These are phyloP conservation scores for Pseudomyrmex cubaensis DNA, from an alignment of 1,140 invertebrate genomes.

Conservation along the genomic window DNA sequence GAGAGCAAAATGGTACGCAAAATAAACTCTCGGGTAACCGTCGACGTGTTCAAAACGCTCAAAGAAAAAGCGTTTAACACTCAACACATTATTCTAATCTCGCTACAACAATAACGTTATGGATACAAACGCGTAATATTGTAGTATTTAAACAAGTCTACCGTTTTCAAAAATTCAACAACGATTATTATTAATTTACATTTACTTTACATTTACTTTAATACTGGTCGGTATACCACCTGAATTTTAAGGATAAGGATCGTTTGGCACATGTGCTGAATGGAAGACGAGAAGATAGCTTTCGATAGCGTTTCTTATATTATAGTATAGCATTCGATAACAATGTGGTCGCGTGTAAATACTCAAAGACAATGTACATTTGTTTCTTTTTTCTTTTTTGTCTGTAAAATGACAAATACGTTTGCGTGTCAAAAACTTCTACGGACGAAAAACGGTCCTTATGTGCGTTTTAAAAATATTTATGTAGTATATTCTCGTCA, in stretches of 20 bases:
- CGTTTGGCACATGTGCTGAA: conserved; percentile 50
- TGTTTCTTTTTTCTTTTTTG: not conserved
- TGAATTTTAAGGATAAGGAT: conserved; percentile 3
- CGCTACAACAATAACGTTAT: conserved; percentile 58
- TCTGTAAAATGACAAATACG: not conserved
- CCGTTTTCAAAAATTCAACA: conserved; percentile 49
- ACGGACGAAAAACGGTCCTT: not conserved
- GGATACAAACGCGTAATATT: conserved; percentile 43
- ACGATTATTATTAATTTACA: conserved; percentile 40
- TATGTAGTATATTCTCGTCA: conserved; percentile 18
- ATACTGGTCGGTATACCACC: conserved; percentile 62
- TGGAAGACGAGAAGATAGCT: conserved; percentile 40
- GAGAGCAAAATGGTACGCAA: conserved; percentile 24
- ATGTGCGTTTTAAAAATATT: not conserved
- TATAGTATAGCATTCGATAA: conserved; percentile 12
- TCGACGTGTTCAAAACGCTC: conserved; percentile 31
- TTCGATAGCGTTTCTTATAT: conserved; percentile 4
- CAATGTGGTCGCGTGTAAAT: not conserved
- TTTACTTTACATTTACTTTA: conserved; percentile 66
- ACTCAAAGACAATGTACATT: not conserved
- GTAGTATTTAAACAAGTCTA: conserved; percentile 56
- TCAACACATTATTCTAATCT: conserved; percentile 51
- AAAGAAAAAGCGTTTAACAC: conserved; percentile 48
- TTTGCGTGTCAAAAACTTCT: conserved; percentile 15
- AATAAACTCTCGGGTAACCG: conserved; percentile 30